Conservation (phyloP, 92 coral and sea anemone species). For the Diadumene lineata region DNA sequence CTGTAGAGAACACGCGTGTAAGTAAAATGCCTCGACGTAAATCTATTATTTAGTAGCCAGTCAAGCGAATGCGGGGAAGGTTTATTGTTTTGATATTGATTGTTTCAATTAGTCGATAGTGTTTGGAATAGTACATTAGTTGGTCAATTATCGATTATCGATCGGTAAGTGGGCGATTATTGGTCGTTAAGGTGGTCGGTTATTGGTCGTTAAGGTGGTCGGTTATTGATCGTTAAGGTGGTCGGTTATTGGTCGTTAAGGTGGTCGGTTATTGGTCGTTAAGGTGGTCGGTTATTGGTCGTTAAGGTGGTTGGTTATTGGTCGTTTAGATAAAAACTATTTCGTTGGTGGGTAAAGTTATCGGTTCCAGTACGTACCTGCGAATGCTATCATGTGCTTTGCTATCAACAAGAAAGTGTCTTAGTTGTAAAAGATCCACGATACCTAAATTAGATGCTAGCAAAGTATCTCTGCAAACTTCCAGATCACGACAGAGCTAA, state of each 20-base stretch:
- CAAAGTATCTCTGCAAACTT: constrained; percentile 35
- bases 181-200: background rate
- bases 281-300: background rate
- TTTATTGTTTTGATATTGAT: too few species aligned
- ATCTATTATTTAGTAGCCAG: too few species aligned
- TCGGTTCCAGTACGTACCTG: constrained; percentile 7
- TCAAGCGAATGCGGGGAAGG: too few species aligned
- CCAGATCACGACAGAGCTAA: constrained; percentile 44
- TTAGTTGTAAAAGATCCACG: constrained; percentile 32
- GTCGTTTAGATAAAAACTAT: background rate
- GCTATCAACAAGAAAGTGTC: constrained; percentile 47
- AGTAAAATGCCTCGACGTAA: background rate
- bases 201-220: background rate
- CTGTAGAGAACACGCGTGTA: background rate
- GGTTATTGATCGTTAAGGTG: too few species aligned
- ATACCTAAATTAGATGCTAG: constrained; percentile 41
- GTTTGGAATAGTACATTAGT: too few species aligned
- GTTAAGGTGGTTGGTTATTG: background rate
- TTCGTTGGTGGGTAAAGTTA: background rate
- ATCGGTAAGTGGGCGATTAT: too few species aligned
- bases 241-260: background rate
- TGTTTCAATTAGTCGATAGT: too few species aligned
- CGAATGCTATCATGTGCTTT: constrained; percentile 38
- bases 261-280: background rate
- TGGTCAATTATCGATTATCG: too few species aligned